Percentiles rank a stretch among this genome's conserved stretches.
Conservation (phyloP, 2,888 invertebrate genomes). For the Trichacis sp. region DNA sequence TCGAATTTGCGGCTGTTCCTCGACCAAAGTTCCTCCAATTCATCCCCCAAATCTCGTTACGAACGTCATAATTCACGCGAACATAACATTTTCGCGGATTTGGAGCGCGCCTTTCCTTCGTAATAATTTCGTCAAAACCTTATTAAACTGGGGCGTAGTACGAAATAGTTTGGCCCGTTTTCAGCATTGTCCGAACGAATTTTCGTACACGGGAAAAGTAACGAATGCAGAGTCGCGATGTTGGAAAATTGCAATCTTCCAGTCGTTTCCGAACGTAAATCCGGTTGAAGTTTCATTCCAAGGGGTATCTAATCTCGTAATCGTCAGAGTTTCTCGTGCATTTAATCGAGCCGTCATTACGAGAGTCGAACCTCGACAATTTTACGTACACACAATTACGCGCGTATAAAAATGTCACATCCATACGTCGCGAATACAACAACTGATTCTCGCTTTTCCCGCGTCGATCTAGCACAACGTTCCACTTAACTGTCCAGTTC, state of each 20-base stretch:
- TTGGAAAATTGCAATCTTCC: not conserved
- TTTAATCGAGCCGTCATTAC: constrained; percentile 14
- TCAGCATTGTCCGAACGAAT: not conserved
- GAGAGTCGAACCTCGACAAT: constrained; percentile 1
- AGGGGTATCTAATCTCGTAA: not conserved
- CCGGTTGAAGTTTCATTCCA: not conserved
- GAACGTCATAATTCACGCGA: no score
- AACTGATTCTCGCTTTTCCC: constrained; percentile 49
- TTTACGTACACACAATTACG: not conserved
- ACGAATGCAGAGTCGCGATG: not conserved
- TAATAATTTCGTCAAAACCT: not conserved
- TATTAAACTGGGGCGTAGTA: not conserved
- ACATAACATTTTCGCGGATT: no score
- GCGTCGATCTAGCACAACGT: constrained; percentile 55
- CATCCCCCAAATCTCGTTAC: no score
- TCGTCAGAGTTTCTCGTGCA: constrained; percentile 24
- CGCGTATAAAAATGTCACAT: not conserved
- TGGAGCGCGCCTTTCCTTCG: not conserved
- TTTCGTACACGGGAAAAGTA: not conserved
- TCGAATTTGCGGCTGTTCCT: no score
- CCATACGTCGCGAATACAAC: constrained; percentile 7
- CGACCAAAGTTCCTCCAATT: no score
- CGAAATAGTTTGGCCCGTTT: not conserved
- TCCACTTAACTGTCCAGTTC: constrained; percentile 49
- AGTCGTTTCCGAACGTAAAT: not conserved